These are phyloP conservation scores for Nephrocerus scutellatus DNA, from an alignment of 2,888 invertebrate genomes.

Conservation along the genomic window DNA sequence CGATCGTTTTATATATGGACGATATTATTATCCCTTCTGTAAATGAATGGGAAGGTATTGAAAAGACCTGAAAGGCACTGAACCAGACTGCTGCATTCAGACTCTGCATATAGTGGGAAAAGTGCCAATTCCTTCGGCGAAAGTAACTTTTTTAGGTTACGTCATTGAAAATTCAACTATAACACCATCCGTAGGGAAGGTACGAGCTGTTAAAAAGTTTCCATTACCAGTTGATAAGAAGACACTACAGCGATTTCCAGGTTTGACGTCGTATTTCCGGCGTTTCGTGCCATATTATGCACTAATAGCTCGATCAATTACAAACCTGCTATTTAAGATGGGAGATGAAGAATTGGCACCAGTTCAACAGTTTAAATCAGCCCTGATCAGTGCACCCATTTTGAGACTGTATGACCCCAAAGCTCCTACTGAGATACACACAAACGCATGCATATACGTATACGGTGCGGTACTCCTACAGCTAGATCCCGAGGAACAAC, in stretches of 20 bases:
- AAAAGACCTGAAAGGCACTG: no score
- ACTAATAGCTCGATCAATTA: not conserved
- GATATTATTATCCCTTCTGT: no score
- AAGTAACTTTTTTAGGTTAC: slow-evolving; percentile 3
- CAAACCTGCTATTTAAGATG: slow-evolving; percentile 16
- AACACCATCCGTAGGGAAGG: slow-evolving; percentile 2
- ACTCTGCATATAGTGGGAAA: slow-evolving; percentile 2
- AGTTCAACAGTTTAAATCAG: slow-evolving; percentile 15
- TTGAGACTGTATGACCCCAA: slow-evolving; percentile 17
- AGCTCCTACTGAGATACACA: slow-evolving; percentile 20
- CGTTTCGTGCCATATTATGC: slow-evolving; percentile 2
- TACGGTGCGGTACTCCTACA: slow-evolving; percentile 20
- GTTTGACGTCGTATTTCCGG: slow-evolving; percentile 6
- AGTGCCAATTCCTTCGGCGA: slow-evolving; percentile 2
- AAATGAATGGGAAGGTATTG: no score
- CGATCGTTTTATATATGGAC: slow-evolving; percentile 1
- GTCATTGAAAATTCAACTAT: not conserved
- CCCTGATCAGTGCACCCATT: slow-evolving; percentile 12
- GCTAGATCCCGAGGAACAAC: slow-evolving; percentile 12
- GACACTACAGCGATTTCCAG: slow-evolving; percentile 7
- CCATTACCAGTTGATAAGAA: slow-evolving; percentile 1
- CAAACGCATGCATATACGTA: slow-evolving; percentile 21
- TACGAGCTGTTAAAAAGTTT: not conserved
- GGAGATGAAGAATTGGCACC: slow-evolving; percentile 6
- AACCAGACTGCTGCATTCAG: slow-evolving; percentile 3